Base-by-base conservation (phyloP, 2,797 vertebrate genomes). In the Agapornis canus region DNA sequence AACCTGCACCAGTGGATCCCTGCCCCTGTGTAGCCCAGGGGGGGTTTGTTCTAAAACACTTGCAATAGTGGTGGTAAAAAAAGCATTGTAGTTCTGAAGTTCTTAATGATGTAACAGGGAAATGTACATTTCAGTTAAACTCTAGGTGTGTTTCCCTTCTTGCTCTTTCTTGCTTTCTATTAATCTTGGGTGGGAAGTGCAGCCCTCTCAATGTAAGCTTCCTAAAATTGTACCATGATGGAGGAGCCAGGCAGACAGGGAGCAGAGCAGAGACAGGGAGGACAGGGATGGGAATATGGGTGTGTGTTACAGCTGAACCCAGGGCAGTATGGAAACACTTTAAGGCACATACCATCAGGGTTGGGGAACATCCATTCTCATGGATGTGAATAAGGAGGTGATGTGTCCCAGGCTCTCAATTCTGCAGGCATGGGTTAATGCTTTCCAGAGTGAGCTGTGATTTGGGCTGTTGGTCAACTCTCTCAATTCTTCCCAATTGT, bases 1-100 rank as follows among this genome's bases (percentile, higher is more conserved):
- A 97, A 98, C 97, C 92, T 96, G 94, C 92, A 89, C 61, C 37
- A 40, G 4, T 5, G 77, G 89, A 70, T 59, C 32, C 54, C 90
- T 89, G 94, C 95, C 21, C 48, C 77, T 63, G 26, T 2, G 39
- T 4, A 26, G 43, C 68, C 10, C 6, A 20, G 29, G 93, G 77
- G 77, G 56, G 48, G 75, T 27, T 66, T 37, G 47, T 51, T 71
- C 91, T 64, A 6, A 83, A 65, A 48, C 35, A 23, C 51, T 31
- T 88, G 91, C 91, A 61, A 2, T 42, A 5, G 57, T 59, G 76
- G n/a, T 61, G 83, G 72, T 83, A 29, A 91, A 92, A 79, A 56
- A 25, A 37, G 25, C 75, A 2, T 0, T 3, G 40, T 26, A 7
- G 45, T 37, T 66, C 66, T 52, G 0, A 1, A 22, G 26, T 17